Percentiles rank a stretch among this genome's conserved stretches.
phyloP scores from a whole-genome alignment of 2,797 vertebrate species.

The Catamblyrhynchus diadema region DNA sequence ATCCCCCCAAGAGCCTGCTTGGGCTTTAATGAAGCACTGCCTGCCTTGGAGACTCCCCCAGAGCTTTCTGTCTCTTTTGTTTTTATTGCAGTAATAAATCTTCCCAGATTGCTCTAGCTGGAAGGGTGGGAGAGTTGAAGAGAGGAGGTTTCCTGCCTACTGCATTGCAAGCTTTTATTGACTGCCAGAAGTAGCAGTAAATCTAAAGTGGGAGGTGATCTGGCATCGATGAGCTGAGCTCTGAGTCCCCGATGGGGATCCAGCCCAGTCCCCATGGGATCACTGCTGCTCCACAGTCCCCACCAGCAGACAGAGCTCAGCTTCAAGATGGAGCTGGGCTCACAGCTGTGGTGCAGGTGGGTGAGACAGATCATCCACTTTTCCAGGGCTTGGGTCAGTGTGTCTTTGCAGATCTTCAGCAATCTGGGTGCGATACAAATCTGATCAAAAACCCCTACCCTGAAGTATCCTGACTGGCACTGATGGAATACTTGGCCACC shows the following conservation, averaged over 20 bases:
- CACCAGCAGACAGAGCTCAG: not conserved
- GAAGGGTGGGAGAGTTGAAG: constrained; percentile 15
- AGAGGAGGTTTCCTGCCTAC: constrained; percentile 47
- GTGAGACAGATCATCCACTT: accelerated
- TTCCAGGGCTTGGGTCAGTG: not conserved
- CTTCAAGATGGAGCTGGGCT: not conserved
- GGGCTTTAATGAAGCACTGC: constrained; percentile 44
- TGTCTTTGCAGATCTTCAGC: not conserved
- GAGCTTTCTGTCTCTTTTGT: constrained; percentile 31
- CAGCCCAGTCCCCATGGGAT: not conserved
- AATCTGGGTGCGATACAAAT: not conserved
- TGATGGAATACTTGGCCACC: accelerated
- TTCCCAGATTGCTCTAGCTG: constrained; percentile 4
- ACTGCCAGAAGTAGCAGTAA: constrained; percentile 43
- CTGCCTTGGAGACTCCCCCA: not conserved
- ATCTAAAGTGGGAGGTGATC: constrained; percentile 27
- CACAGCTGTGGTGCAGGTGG: not conserved
- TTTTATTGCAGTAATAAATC: constrained; percentile 62
- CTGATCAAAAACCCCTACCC: not conserved
- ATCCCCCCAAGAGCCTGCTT: constrained; percentile 16
- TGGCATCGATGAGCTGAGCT: not conserved
- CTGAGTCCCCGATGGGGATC: accelerated
- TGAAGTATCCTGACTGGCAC: not conserved
- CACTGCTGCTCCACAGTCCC: not conserved
- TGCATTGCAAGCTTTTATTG: constrained; percentile 53